These are phyloP conservation scores for Brachymystax lenok DNA, from an alignment of 2,797 vertebrate genomes.

Conservation along the genomic window DNA sequence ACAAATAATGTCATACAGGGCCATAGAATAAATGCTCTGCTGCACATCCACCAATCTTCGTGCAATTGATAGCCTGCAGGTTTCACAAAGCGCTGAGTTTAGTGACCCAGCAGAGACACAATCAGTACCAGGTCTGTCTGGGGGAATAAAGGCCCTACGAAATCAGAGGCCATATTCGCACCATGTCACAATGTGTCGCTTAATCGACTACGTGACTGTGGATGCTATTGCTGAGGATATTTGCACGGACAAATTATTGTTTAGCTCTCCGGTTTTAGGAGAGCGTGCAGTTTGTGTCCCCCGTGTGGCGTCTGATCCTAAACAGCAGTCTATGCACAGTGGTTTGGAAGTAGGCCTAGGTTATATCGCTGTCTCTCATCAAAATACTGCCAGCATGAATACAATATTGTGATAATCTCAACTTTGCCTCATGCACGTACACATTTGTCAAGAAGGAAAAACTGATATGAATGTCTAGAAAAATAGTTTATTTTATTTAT, in stretches of 20 bases:
- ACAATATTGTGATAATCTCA: not conserved
- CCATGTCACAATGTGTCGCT: not conserved
- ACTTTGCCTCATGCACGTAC: not conserved
- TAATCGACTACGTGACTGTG: not conserved
- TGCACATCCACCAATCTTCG: constrained; percentile 60
- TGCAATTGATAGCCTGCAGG: constrained; percentile 51
- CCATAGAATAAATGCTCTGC: constrained; percentile 45
- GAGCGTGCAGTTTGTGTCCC: too few species aligned
- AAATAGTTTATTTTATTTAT: not conserved
- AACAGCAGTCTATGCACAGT: too few species aligned
- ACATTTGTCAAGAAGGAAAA: not conserved
- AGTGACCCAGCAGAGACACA: constrained; percentile 42
- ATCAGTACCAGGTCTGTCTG: not conserved
- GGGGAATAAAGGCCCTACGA: not conserved
- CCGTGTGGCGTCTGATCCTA: too few species aligned
- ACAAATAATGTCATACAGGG: constrained; percentile 40
- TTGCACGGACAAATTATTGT: not conserved
- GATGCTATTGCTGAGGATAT: not conserved
- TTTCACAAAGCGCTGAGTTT: constrained; percentile 49
- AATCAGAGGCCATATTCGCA: not conserved
- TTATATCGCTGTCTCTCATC: not conserved
- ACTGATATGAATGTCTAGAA: not conserved
- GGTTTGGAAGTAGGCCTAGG: not conserved
- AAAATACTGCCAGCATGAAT: not conserved
- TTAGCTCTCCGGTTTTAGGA: not conserved